A percentile compares a stretch with the other conserved stretches of the same genome.
Evolutionary conservation across 2,797 vertebrate species (phyloP).

Genomic region (Macroramphosus scolopax): DNA sequence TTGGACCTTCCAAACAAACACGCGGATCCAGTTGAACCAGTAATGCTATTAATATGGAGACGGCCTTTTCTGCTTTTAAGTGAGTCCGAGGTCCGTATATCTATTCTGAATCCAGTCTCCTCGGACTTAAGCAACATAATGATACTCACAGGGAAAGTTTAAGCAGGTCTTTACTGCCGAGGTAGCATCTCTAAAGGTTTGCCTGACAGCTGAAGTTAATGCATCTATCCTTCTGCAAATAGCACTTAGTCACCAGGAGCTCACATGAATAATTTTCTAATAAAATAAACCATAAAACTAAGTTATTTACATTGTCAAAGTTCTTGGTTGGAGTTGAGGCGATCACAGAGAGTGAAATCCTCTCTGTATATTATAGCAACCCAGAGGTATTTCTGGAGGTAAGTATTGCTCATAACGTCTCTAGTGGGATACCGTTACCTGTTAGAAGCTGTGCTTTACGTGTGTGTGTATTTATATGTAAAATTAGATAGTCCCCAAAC

Average conservation of each 20-base stretch:
- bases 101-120: slow-evolving; percentile 3
- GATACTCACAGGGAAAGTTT: not conserved
- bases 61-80: slow-evolving; percentile 11
- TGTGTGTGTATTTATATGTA: slow-evolving; percentile 19
- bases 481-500: slow-evolving; percentile 22
- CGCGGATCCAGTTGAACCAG: slow-evolving; percentile 31
- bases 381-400: slow-evolving; percentile 16
- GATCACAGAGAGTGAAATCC: slow-evolving; percentile 8
- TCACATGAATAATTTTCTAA: slow-evolving; percentile 16
- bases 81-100: not conserved
- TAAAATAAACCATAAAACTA: slow-evolving; percentile 13
- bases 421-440: slow-evolving; percentile 39
- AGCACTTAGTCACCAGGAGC: not conserved
- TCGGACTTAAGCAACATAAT: slow-evolving; percentile 7
- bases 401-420: slow-evolving; percentile 25
- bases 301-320: slow-evolving; percentile 20
- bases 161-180: not conserved
- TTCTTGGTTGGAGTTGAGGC: slow-evolving; percentile 11
- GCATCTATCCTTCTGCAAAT: slow-evolving; percentile 13
- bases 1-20: slow-evolving; percentile 49
- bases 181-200: slow-evolving; percentile 14
- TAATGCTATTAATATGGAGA: slow-evolving; percentile 19
- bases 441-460: slow-evolving; percentile 37
- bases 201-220: slow-evolving; percentile 1
- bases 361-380: slow-evolving; percentile 27